Evolutionary conservation across 2,113 vertebrate species (phyloP).

Genomic region (Periophthalmodon schlosseri): DNA sequence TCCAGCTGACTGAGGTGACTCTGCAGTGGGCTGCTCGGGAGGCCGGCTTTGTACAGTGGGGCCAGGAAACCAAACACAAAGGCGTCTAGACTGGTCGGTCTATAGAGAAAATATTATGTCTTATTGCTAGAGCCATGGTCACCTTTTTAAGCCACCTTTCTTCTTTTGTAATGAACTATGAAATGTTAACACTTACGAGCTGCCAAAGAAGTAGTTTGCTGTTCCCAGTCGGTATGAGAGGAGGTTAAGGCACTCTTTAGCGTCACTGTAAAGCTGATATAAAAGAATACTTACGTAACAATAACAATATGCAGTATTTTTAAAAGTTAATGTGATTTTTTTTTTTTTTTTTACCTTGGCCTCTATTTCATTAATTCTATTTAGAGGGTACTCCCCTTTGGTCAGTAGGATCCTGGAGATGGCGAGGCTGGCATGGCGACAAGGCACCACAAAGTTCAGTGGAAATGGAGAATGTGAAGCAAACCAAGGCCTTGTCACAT

Average conservation of each 20-base stretch:
- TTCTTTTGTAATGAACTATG: not conserved
- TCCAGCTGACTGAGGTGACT: constrained; percentile 90
- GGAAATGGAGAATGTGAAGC: constrained; percentile 92
- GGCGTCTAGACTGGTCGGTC: constrained; percentile 94
- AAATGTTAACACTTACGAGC: constrained; percentile 78
- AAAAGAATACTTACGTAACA: not conserved
- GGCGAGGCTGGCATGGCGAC: constrained; percentile 82
- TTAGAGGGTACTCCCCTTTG: constrained; percentile 85
- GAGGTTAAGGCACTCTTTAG: constrained; percentile 96
- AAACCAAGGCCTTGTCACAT: constrained; percentile 93
- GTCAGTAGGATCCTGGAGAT: constrained; percentile 90
- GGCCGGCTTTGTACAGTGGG: constrained; percentile 88
- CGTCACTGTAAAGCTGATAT: constrained; percentile 93
- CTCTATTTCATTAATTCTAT: constrained; percentile 88
- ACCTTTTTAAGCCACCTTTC: not conserved
- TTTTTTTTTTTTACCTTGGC: constrained; percentile 81
- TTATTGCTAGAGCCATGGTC: not conserved
- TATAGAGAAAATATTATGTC: constrained; percentile 47
- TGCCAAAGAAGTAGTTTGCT: constrained; percentile 92
- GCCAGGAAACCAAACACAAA: constrained; percentile 95
- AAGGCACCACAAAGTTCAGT: constrained; percentile 87
- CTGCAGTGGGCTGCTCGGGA: constrained; percentile 89
- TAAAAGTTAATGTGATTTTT: no score
- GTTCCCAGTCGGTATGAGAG: constrained; percentile 91
- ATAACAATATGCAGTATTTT: not conserved